phyloP scores from a whole-genome alignment of 2,888 invertebrate species.

The Philopedon plagiatum region DNA sequence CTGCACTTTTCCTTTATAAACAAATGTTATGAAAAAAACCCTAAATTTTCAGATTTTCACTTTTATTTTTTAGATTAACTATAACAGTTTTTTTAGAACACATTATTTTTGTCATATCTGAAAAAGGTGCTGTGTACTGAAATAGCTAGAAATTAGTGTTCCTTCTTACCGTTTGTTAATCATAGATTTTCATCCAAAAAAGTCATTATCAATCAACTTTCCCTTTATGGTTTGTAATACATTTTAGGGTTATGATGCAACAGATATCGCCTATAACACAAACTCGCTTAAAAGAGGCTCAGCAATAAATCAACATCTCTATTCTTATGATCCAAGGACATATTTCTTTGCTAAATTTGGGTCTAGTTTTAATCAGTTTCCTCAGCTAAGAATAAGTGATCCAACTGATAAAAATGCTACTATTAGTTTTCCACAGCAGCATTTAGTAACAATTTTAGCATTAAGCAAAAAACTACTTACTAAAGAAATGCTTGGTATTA shows the following conservation, averaged over 20 bases:
- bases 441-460: constrained; percentile 84
- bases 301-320: constrained; percentile 55
- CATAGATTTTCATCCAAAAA: no score
- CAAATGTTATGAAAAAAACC: no score
- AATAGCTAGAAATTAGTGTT: no score
- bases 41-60: no score
- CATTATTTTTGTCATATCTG: no score
- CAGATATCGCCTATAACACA: constrained; percentile 61
- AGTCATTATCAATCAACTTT: no score
- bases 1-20: no score
- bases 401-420: constrained; percentile 74
- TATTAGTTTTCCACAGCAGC: constrained; percentile 81
- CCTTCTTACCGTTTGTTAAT: no score
- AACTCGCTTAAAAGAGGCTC: constrained; percentile 59
- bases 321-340: constrained; percentile 80
- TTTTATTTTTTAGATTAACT: no score
- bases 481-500: constrained; percentile 81
- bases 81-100: no score
- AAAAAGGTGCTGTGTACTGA: no score
- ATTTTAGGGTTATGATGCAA: constrained; percentile 62
- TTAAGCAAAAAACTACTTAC: constrained; percentile 88
- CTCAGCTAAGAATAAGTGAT: constrained; percentile 84
- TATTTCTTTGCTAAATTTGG: constrained; percentile 94
- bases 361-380: constrained; percentile 92
- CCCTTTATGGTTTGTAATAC: constrained; percentile 1